phyloP scores from a whole-genome alignment of 1,140 invertebrate genomes.

The Brachionus sp. region DNA sequence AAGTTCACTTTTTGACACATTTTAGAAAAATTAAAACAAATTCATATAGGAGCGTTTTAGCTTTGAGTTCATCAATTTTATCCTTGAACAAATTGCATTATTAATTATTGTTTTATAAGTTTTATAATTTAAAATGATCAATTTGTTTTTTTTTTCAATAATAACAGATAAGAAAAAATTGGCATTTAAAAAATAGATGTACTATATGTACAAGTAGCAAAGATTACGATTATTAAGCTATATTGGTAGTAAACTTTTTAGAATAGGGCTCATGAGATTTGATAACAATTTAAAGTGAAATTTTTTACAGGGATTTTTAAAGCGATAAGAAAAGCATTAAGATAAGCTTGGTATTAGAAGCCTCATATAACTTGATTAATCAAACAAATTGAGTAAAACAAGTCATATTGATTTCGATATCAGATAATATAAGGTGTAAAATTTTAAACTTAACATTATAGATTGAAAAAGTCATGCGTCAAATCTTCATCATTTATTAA shows the following conservation, averaged over 20 bases:
- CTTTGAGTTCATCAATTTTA: no score
- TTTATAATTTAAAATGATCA: no score
- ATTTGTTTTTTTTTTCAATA: no score
- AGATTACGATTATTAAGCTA: no score
- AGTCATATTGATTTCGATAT: not conserved
- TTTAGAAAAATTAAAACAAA: not conserved
- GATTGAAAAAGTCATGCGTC: not conserved
- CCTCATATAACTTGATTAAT: conserved; percentile 12
- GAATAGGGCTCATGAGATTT: not conserved
- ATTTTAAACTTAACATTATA: not conserved
- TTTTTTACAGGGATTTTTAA: conserved; percentile 4
- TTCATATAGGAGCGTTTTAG: not conserved
- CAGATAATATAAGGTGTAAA: conserved; percentile 30
- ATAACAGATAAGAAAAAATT: no score
- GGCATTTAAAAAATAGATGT: no score
- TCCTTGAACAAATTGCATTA: no score
- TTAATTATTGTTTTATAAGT: no score
- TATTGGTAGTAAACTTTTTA: not conserved
- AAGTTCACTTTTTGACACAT: not conserved
- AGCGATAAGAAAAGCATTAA: conserved; percentile 5
- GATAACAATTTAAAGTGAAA: conserved; percentile 1
- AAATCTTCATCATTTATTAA: not conserved
- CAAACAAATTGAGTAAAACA: conserved; percentile 38
- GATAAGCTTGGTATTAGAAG: not conserved
- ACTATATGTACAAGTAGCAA: no score